Base-by-base conservation (phyloP, 2,797 vertebrate species). In the Loris lydekkerianus region DNA sequence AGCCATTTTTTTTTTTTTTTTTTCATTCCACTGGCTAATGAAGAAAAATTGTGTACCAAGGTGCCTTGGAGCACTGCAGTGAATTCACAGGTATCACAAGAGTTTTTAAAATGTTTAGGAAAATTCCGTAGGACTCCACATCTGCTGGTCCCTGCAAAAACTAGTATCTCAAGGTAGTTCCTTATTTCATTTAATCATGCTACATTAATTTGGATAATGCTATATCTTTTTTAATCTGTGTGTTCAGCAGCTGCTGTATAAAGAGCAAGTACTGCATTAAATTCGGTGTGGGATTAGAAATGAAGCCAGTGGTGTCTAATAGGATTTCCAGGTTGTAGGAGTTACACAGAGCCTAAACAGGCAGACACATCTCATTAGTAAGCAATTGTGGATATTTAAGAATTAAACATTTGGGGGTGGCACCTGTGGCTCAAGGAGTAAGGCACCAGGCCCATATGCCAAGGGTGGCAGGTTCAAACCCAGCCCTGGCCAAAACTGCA, bases 341-440 rank as follows among this genome's bases (percentile, higher is more conserved):
- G 34, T 83, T 46, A 65, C 11, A 0, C 11, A 13, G 14, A 40
- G 37, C 3, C 72, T 70, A 53, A 77, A 91, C 3, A 49, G 34
- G 17, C 25, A 29, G 7, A 75, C 2, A 46, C 14, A 65, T 13
- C 21, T 58, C 53, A 27, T 69, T 40, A 70, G 56, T 72, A 87
- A 80, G 34, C 80, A 58, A 93, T 14, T 81, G 17, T 61, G 34
- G 9, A 37, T 89, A 70, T 87, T 87, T 87, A 69, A 96, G 25
- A 90, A 77, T 73, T 27, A 85, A 86, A 70, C 10, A 91, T 86
- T 93, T 94, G 75, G 8, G 14, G 49, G 49, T 11, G 49, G 49
- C 13, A 14, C 49, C 49, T 49, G 49, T 49, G 49, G 49, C 13
- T 49, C 49, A 49, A 49, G 49, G 49, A 49, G 49, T 49, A 49